phyloP scores from a whole-genome alignment of 2,797 vertebrate genomes.

The Melanogrammus aeglefinus region DNA sequence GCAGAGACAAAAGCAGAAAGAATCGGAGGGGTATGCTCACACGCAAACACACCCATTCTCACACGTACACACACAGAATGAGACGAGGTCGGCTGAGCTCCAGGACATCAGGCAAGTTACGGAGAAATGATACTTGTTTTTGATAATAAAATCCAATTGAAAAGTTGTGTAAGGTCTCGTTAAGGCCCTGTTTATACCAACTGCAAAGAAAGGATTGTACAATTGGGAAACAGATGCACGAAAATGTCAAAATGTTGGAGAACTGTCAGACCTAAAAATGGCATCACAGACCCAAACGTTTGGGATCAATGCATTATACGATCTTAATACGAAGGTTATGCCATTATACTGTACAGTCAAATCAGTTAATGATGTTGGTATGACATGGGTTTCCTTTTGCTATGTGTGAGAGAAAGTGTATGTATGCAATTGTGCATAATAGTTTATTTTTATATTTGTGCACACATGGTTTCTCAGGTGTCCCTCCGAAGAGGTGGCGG shows the following conservation, averaged over 20 bases:
- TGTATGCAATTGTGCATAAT: not conserved
- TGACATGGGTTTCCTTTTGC: not conserved
- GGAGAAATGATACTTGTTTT: not conserved
- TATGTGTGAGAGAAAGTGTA: not conserved
- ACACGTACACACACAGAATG: slow-evolving; percentile 56
- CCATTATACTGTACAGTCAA: too few relatives aligned
- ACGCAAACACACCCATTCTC: slow-evolving; percentile 54
- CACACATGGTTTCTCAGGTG: slow-evolving; percentile 47
- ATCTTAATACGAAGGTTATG: too few relatives aligned
- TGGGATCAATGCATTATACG: too few relatives aligned
- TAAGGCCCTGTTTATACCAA: too few relatives aligned
- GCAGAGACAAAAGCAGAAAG: slow-evolving; percentile 90
- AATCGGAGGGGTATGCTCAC: slow-evolving; percentile 78
- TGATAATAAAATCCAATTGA: slow-evolving; percentile 27
- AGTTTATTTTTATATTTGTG: not conserved
- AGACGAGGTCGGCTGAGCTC: slow-evolving; percentile 80
- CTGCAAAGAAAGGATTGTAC: not conserved
- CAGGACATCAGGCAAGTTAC: slow-evolving; percentile 80
- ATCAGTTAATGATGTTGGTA: not conserved
- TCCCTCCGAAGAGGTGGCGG: slow-evolving; percentile 56
- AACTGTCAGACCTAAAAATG: too few relatives aligned
- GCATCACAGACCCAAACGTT: too few relatives aligned
- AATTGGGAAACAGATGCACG: not conserved
- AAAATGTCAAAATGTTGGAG: too few relatives aligned
- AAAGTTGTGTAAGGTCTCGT: too few relatives aligned